Evolutionary conservation across 2,888 invertebrate genomes (phyloP), one percentile per base, ranked within the genome.

Genomic region (Odontocolon sp.): DNA sequence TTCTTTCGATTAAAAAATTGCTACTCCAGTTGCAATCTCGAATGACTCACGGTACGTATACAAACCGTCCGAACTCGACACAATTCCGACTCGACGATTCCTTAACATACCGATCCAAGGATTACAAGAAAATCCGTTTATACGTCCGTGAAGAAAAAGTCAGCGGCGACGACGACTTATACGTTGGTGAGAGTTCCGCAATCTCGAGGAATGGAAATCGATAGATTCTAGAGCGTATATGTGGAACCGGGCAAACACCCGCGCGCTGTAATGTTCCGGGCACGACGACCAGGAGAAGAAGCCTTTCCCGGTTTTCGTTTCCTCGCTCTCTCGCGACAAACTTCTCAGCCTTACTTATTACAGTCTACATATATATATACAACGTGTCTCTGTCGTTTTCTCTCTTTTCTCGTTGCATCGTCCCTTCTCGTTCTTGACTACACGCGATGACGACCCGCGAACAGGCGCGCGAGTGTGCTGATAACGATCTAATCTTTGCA

Each of bases 401-500:
- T 47, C 50, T 64, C 40, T 66, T 63, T 56, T 63, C 64, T 21
- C 45, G 11, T 47, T 21, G 38, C 56, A 14, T 56, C 40, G 38
- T 26, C n/a, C 26, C 14, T 50, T 38, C 28, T 26, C 16, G 21
- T 9, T 21, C n/a, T 40, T 31, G 2, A 23, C 4, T 31, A 68
- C 36, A 45, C 28, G 61, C 23, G 59, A 61, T 61, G 59, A 61
- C 42, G 59, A 40, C 42, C 59, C 42, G 59, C 23, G 54, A 61
- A 56, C 23, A 50, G 33, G 26, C 33, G n/a, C n/a, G n/a, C n/a
- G n/a, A n/a, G n/a, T 9, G 8, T 14, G 6, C 8, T 31, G 75
- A 75, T 75, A 50, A 69, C 42, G 40, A 75, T 75, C 75, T 75
- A 64, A 75, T 75, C 69, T 47, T 16, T 14, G 33, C 50, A 75